These are phyloP conservation scores for Ecliptopera silaceata DNA, from an alignment of 2,888 invertebrate genomes.

Conservation along the genomic window DNA sequence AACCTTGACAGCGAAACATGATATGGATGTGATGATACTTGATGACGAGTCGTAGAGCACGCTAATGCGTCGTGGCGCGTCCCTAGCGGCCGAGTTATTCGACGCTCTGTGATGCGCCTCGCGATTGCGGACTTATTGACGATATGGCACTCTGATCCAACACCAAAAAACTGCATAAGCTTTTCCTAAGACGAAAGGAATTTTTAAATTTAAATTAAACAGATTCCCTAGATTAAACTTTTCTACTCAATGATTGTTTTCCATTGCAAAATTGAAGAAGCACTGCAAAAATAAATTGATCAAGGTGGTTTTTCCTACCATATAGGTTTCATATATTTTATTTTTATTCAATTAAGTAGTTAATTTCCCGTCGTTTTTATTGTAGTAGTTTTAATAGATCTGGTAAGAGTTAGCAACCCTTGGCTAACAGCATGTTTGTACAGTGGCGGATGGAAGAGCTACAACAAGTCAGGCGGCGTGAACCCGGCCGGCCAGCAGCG, in stretches of 20 bases:
- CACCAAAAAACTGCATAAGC: no score
- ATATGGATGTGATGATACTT: slow-evolving; percentile 54
- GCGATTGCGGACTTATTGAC: slow-evolving; percentile 33
- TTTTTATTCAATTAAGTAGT: no score
- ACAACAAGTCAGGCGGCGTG: slow-evolving; percentile 72
- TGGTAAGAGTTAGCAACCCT: not conserved
- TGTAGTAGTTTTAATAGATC: no score
- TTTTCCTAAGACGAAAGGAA: no score
- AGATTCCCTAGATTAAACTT: no score
- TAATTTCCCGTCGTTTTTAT: no score
- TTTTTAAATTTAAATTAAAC: no score
- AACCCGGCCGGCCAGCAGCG: slow-evolving; percentile 80
- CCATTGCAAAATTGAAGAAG: no score
- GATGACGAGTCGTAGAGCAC: slow-evolving; percentile 64
- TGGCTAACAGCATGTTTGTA: not conserved
- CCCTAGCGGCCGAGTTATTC: slow-evolving; percentile 51
- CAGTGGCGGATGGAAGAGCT: slow-evolving; percentile 72
- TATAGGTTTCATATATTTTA: no score
- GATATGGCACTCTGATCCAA: slow-evolving; percentile 57
- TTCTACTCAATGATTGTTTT: no score
- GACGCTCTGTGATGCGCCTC: slow-evolving; percentile 26
- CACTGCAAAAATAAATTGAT: no score
- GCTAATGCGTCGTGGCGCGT: slow-evolving; percentile 15
- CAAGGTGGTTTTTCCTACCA: no score
- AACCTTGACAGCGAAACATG: not conserved